Percentiles rank a stretch among this genome's conserved stretches.
Evolutionary conservation across 1,140 invertebrate genomes (phyloP).

Genomic region (Aleiodes sp.): DNA sequence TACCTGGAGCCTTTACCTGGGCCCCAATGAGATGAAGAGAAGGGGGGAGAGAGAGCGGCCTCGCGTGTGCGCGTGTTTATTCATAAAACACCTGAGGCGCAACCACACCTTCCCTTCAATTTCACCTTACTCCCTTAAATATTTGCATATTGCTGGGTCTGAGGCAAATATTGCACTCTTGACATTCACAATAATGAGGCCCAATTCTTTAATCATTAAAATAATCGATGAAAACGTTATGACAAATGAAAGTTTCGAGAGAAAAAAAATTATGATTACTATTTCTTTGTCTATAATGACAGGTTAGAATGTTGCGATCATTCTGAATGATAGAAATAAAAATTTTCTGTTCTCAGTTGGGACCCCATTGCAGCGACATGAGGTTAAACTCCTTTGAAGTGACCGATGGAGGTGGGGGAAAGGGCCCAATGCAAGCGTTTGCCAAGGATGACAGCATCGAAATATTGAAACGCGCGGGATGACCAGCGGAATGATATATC

Average conservation of each 20-base stretch:
- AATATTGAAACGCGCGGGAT: slow-evolving; percentile 52
- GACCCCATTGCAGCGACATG: slow-evolving; percentile 18
- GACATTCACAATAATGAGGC: neutral
- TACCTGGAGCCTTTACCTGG: slow-evolving; percentile 54
- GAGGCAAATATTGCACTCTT: neutral
- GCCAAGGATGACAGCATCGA: slow-evolving; percentile 33
- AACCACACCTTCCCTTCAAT: slow-evolving; percentile 8
- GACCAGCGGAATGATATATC: slow-evolving; percentile 62
- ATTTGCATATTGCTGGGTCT: neutral
- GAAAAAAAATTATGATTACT: neutral
- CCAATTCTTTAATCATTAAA: neutral
- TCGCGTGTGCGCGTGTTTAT: slow-evolving; percentile 46
- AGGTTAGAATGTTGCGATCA: slow-evolving; percentile 6
- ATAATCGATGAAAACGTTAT: no score
- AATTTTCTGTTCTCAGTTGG: neutral
- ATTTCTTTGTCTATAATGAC: neutral
- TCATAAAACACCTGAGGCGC: slow-evolving; percentile 9
- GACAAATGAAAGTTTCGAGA: neutral
- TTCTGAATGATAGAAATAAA: slow-evolving; percentile 18
- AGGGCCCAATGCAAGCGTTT: neutral
- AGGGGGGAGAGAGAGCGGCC: no score
- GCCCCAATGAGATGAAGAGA: no score
- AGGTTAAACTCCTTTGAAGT: slow-evolving; percentile 27
- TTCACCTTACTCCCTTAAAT: slow-evolving; percentile 10
- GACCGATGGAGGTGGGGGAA: slow-evolving; percentile 25